These are phyloP conservation scores for Plebejus argus DNA, from an alignment of 2,888 invertebrate species.

Conservation along the genomic window DNA sequence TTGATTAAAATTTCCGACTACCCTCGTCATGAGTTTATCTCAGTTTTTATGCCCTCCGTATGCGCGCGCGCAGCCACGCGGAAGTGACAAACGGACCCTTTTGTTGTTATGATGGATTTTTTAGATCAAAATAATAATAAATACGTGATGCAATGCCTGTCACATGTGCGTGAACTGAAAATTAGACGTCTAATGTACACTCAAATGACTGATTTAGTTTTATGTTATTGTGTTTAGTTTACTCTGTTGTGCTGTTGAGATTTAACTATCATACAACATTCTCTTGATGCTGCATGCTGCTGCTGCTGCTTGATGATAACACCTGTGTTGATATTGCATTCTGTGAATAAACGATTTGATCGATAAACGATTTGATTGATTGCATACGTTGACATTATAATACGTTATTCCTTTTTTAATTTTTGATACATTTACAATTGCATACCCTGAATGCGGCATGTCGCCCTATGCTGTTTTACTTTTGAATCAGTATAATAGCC, in stretches of 20 bases:
- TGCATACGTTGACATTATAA: too few species aligned
- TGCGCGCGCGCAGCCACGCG: conserved; percentile 53
- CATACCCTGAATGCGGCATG: too few species aligned
- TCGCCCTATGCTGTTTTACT: too few species aligned
- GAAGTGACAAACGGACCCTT: conserved; percentile 47
- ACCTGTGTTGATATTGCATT: too few species aligned
- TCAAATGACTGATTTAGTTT: conserved; percentile 33
- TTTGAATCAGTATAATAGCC: too few species aligned
- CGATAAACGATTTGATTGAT: too few species aligned
- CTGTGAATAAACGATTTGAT: too few species aligned
- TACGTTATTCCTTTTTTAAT: too few species aligned
- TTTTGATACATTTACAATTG: too few species aligned
- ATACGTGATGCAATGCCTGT: conserved; percentile 43
- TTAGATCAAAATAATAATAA: conserved; percentile 47
- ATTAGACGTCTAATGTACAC: conserved; percentile 36
- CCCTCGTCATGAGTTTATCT: conserved; percentile 48
- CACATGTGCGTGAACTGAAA: conserved; percentile 35
- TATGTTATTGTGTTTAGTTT: conserved; percentile 6
- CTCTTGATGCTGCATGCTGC: too few species aligned
- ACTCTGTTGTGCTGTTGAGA: neutral
- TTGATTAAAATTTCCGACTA: conserved; percentile 48
- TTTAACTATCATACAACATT: too few species aligned
- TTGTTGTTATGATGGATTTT: conserved; percentile 48
- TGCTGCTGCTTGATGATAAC: too few species aligned
- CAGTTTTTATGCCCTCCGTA: conserved; percentile 33